These are phyloP conservation scores for Enteromius paludinosus DNA, from an alignment of 2,797 vertebrate genomes.

Conservation along the genomic window DNA sequence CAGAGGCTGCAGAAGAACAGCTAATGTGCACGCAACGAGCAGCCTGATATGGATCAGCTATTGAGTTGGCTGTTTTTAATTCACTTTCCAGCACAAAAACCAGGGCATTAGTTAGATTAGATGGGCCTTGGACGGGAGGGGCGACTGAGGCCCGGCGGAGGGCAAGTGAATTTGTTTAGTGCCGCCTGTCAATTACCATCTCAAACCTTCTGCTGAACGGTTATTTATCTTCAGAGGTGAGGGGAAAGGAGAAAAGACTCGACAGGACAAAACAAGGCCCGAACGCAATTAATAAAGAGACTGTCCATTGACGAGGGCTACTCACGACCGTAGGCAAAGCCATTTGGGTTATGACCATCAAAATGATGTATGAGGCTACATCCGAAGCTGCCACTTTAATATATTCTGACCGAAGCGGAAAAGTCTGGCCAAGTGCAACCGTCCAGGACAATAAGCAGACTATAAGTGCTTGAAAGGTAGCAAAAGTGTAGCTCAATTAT, in stretches of 20 bases:
- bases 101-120: constrained; percentile 94
- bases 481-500: neutral
- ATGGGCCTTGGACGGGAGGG: constrained; percentile 58
- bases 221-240: constrained; percentile 68
- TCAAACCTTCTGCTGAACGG: constrained; percentile 80
- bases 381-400: constrained; percentile 30
- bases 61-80: constrained; percentile 94
- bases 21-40: constrained; percentile 89
- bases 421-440: constrained; percentile 5
- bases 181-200: constrained; percentile 87
- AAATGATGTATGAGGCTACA: constrained; percentile 43
- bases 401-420: constrained; percentile 25
- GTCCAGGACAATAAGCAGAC: neutral
- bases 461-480: constrained; percentile 2
- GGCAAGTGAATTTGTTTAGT: constrained; percentile 86
- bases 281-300: constrained; percentile 78
- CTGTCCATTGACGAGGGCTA: constrained; percentile 66
- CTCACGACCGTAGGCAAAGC: constrained; percentile 13
- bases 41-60: constrained; percentile 91
- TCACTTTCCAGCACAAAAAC: constrained; percentile 93
- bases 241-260: constrained; percentile 25
- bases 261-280: constrained; percentile 72
- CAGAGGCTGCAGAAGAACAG: constrained; percentile 86
- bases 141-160: constrained; percentile 69
- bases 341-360: constrained; percentile 40